Evolutionary conservation across 2,797 vertebrate species (phyloP), one percentile per base, ranked within the genome.

Genomic region (Galaxias olidus): DNA sequence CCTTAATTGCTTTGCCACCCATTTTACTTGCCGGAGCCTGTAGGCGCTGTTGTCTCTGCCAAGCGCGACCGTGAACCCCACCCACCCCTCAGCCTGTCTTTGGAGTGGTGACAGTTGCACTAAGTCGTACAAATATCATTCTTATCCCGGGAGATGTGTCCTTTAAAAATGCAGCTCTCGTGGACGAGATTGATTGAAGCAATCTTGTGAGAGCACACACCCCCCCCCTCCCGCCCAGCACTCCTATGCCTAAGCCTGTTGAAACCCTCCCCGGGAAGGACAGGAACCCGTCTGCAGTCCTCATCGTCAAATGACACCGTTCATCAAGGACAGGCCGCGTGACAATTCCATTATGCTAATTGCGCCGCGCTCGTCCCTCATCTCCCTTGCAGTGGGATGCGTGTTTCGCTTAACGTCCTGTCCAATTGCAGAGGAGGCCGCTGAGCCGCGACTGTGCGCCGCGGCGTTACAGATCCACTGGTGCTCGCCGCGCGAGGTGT

Each of bases 321-420:
- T 49, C 14, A 46, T 47, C 13, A 12, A 8, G 20, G 45, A 60
- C 19, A 10, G 4, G 30, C 59, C 9, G 59, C 59, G 30, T 40
- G 44, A 13, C 59, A 45, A 59, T 60, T 60, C 59, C 59, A 60
- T 60, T 40, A 60, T 41, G 46, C 14, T 60, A 60, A 60, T 60
- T 60, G 59, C 12, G 20, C 10, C 20, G 15, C 46, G 13, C 17
- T 47, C 57, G 8, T 48, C 45, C 13, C 44, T 59, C 45, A 48
- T 30, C 44, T 13, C 58, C 58, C 14, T 30, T 14, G 14, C 13
- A 14, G 13, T 48, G 30, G 30, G 6, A 30, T 3, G 6, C 0
- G 55, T 15, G 9, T 44, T 10, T 19, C 43, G 41, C 13, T 10
- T n/a, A 48, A 30, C 11, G n/a, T 6, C 30, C 30, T 30, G 19